Conservation (phyloP, 2,888 invertebrate species). For the Papilio gigon region DNA sequence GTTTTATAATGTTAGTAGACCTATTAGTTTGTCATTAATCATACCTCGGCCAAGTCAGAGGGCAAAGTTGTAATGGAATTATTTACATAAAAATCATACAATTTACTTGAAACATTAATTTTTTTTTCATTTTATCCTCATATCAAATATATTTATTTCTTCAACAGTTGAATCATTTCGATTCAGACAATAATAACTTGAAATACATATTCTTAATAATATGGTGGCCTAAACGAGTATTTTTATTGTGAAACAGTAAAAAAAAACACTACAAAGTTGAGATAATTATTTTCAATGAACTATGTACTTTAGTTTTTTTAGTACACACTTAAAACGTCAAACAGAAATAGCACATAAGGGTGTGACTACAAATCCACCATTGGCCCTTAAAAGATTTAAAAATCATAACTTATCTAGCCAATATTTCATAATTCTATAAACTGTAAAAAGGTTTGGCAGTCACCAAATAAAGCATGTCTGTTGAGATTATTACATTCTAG, state of each 20-base stretch:
- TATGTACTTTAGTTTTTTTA: too few species aligned
- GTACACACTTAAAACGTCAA: too few species aligned
- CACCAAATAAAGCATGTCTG: too few species aligned
- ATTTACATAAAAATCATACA: slow-evolving; percentile 1
- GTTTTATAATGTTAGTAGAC: neutral
- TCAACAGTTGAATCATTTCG: too few species aligned
- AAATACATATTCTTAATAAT: too few species aligned
- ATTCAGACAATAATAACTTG: too few species aligned
- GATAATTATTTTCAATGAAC: too few species aligned
- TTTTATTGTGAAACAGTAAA: too few species aligned
- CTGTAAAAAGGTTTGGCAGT: neutral
- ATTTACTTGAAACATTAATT: neutral
- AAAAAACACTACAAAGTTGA: too few species aligned
- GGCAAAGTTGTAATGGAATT: slow-evolving; percentile 8
- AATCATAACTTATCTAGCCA: neutral
- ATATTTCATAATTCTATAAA: neutral
- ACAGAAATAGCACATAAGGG: too few species aligned
- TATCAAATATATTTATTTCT: too few species aligned
- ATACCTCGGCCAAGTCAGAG: slow-evolving; percentile 18
- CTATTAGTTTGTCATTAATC: slow-evolving; percentile 16
- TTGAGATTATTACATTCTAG: neutral
- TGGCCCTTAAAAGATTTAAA: neutral
- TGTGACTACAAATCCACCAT: neutral
- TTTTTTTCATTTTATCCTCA: neutral
- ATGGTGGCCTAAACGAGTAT: too few species aligned